Evolutionary conservation across 64 coral and sea anemone species (phyloP), one percentile per base, ranked within the genome.

Genomic region (Pocillopora damicornis): DNA sequence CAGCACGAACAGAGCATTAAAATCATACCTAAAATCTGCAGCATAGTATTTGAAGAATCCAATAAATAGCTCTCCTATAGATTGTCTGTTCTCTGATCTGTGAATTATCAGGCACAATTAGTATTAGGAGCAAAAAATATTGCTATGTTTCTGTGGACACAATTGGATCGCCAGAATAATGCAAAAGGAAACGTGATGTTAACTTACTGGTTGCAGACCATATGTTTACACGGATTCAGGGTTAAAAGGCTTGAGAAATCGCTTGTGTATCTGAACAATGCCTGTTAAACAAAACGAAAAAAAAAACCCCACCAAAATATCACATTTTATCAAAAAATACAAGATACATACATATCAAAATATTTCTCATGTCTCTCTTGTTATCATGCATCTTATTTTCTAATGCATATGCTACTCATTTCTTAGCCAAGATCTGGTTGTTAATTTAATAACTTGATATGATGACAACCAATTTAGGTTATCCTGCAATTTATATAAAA

Each of bases 41-140:
- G 93, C 92, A 73, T 86, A 98, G 69, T 98, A 98, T n/a, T 86
- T 89, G 58, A 98, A 98, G 74, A 98, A 98, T 17, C 95, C 92
- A 11, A 98, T 30, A 60, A 98, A 83, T 35, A 98, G 68, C 26
- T 98, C 95, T 17, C 92, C 95, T 35, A 98, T 45, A 58, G 89
- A 87, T 37, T 94, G 86, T 5, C 5, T 79, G 76, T 98, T 98
- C 12, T 89, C 79, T 35, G 92, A 94, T 68, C 92, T 98, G 45
- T 36, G 30, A 30, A 60, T 75, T 66, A 23, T 37, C 8, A 58
- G 15, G 8, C 71, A 56, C 16, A 64, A 63, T 14, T 61, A 63
- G 60, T 57, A 34, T 5, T 25, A 23, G 35, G 10, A 76, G 0
- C 13, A 51, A n/a, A 9, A 37, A 20, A 16, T 57, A 75, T 37